Percentiles rank a stretch among this genome's conserved stretches.
Conservation (phyloP, 2,888 invertebrate species). For the Tanaodytes sp. region DNA sequence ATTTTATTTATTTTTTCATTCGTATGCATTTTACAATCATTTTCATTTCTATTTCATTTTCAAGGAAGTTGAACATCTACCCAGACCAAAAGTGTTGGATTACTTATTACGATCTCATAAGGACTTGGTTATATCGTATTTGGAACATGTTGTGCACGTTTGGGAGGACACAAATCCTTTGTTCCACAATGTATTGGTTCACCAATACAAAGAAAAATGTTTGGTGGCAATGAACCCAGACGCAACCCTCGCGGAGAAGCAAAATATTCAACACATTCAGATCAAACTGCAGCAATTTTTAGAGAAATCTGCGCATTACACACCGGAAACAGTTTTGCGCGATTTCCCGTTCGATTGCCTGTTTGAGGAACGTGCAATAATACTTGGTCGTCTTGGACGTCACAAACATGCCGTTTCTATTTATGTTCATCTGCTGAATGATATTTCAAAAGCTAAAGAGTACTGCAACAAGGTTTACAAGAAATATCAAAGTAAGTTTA, state of each 20-base stretch:
- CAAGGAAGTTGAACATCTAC: conserved; percentile 91
- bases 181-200: conserved; percentile 93
- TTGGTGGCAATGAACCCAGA: conserved; percentile 64
- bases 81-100: conserved; percentile 90
- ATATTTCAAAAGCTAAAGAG: conserved; percentile 86
- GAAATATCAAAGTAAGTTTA: conserved; percentile 66
- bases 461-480: conserved; percentile 86
- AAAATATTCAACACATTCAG: conserved; percentile 75
- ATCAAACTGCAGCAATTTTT: conserved; percentile 84
- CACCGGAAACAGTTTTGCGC: conserved; percentile 87
- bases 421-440: conserved; percentile 89
- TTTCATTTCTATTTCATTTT: too few species aligned
- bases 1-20: conserved; percentile 11
- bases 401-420: conserved; percentile 95
- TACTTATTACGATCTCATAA: conserved; percentile 89
- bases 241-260: conserved; percentile 72
- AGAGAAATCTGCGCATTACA: conserved; percentile 85
- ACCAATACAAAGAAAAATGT: conserved; percentile 87
- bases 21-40: not conserved
- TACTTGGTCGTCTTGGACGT: conserved; percentile 89
- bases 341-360: conserved; percentile 89
- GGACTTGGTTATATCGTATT: conserved; percentile 88
- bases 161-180: conserved; percentile 90
- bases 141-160: conserved; percentile 92
- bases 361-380: conserved; percentile 94